Evolutionary conservation across 2,888 invertebrate genomes (phyloP), one percentile per base, ranked within the genome.

Genomic region (Mechanitis mazaeus): DNA sequence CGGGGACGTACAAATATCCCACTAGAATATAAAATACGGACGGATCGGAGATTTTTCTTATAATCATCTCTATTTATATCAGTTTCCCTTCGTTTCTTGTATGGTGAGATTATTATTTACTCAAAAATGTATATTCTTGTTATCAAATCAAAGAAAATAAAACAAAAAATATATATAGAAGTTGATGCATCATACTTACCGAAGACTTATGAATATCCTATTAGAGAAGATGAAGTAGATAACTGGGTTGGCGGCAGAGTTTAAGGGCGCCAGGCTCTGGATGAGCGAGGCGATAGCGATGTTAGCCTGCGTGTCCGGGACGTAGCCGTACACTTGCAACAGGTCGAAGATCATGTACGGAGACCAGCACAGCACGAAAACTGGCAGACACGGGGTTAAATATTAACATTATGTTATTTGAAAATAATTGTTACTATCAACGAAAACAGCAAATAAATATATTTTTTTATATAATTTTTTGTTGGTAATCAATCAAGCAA

Each of bases 191-290:
- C 20, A 38, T 59, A 72, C 80, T 92, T 88, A 96, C 97, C 96
- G 94, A 69, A 97, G 87, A 67, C 95, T 94, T 64, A 95, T 88
- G 83, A 97, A 97, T 73, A 97, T 94, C 71, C 96, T 94, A 56
- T 96, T 96, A 42, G 97, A 97, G 89, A 97, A 98, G 73, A 98
- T 92, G 77, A 97, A 97, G 87, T 97, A 98, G 72, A 98, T 98
- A 74, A 97, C 92, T 0, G 98, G 98, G 85, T 98, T 98, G 59
- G 97, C 97, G 0, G 97, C 97, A 0, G 96, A 96, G 91, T 98
- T 98, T 63, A 98, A 91, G 0, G 97, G 96, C 0, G 97, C 96
- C 68, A 98, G 86, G 80, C 97, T 97, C 79, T 97, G 97, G 69
- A 98, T 95, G 75, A 98, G 95, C 1, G 97, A 96, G 7, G 96